These are phyloP conservation scores for Actias luna DNA, from an alignment of 2,888 invertebrate species.

Conservation along the genomic window DNA sequence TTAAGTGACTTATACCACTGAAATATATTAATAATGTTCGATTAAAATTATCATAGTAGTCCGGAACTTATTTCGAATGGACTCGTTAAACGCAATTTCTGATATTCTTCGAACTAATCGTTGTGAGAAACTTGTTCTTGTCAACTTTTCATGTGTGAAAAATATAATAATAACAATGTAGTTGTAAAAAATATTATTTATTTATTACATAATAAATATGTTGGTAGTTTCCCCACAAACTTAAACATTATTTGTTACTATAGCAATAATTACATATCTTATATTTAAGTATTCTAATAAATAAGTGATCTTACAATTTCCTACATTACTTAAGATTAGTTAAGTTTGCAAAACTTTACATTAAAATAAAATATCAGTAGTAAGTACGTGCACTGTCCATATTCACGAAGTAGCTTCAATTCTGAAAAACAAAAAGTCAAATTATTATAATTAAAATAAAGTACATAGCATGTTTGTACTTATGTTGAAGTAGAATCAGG, in stretches of 20 bases:
- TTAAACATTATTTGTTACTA: background rate
- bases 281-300: constrained; percentile 9
- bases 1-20: no score
- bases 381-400: background rate
- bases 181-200: constrained; percentile 2
- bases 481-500: background rate
- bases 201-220: background rate
- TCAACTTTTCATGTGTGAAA: background rate
- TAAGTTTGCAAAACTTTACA: constrained; percentile 3
- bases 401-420: background rate
- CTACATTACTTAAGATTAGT: background rate
- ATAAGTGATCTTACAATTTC: constrained; percentile 7
- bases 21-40: no score
- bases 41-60: no score
- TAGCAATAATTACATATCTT: constrained; percentile 2
- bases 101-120: no score
- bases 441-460: background rate
- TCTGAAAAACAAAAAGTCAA: background rate
- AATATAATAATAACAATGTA: background rate
- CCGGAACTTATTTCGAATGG: no score
- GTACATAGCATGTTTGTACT: background rate
- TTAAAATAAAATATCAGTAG: background rate
- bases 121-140: no score
- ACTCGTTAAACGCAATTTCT: no score
- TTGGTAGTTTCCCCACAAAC: background rate